These are phyloP conservation scores for Plecotus auritus DNA, from an alignment of 2,113 vertebrate species.

Conservation along the genomic window DNA sequence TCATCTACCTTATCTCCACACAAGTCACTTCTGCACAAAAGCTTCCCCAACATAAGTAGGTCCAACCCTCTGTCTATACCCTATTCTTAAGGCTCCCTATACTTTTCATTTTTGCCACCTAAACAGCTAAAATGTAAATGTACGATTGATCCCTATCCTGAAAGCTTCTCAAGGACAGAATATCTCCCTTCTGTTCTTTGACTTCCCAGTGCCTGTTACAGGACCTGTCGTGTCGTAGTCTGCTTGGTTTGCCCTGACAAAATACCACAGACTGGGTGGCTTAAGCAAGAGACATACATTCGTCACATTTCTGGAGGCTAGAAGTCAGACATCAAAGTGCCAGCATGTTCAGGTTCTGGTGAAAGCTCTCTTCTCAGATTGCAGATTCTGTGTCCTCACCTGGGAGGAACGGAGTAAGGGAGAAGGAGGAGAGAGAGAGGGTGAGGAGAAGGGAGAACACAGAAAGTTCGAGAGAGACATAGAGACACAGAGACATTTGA, in stretches of 20 bases:
- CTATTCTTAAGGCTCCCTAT: background rate
- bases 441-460: background rate
- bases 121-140: background rate
- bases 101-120: background rate
- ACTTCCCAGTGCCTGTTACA: background rate
- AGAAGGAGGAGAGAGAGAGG: background rate
- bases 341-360: background rate
- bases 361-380: background rate
- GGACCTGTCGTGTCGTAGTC: background rate
- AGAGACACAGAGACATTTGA: background rate
- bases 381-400: background rate
- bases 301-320: background rate
- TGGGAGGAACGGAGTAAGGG: background rate
- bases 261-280: background rate
- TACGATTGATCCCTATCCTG: background rate
- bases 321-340: background rate
- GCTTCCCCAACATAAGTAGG: background rate
- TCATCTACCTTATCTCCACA: background rate
- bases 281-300: background rate
- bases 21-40: background rate
- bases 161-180: background rate
- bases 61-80: background rate
- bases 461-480: background rate
- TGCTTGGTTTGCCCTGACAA: background rate
- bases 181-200: background rate